Evolutionary conservation across 2,113 vertebrate species (phyloP).

Genomic region (Sebastes fasciatus): DNA sequence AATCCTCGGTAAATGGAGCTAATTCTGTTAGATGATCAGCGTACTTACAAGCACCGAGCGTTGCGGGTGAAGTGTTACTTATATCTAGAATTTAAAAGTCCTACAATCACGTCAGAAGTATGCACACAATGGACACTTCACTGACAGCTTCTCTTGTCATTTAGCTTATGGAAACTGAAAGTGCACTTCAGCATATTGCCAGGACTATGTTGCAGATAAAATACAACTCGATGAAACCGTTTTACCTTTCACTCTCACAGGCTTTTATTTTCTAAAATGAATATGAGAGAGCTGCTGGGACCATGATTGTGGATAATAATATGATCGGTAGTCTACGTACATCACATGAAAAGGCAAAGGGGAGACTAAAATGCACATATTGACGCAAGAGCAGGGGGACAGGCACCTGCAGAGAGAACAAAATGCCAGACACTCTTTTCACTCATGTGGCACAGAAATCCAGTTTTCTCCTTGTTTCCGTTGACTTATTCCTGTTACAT

Average conservation of each 20-base stretch:
- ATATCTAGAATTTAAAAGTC: not conserved
- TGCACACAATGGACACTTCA: not conserved
- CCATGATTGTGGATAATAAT: conserved; percentile 5
- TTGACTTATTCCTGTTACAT: conserved; percentile 12
- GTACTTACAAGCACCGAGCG: not conserved
- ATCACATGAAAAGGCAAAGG: not conserved
- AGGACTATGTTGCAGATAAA: not conserved
- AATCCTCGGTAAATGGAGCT: conserved; percentile 57
- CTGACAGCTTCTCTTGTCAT: not conserved
- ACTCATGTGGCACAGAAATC: not conserved
- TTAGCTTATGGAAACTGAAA: not conserved
- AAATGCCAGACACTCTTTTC: not conserved
- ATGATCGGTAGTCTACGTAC: not conserved
- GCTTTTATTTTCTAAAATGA: conserved; percentile 2
- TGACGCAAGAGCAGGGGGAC: not conserved
- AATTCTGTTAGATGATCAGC: conserved; percentile 50
- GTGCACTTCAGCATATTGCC: not conserved
- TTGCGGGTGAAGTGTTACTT: not conserved
- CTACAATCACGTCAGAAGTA: not conserved
- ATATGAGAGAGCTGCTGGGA: not conserved
- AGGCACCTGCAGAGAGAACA: not conserved
- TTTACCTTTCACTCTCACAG: not conserved
- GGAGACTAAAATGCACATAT: not conserved
- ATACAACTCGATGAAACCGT: not conserved
- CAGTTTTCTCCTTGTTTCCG: not conserved